These are phyloP conservation scores for Neodiprion lecontei DNA, from an alignment of 1,140 invertebrate genomes.

Conservation along the genomic window DNA sequence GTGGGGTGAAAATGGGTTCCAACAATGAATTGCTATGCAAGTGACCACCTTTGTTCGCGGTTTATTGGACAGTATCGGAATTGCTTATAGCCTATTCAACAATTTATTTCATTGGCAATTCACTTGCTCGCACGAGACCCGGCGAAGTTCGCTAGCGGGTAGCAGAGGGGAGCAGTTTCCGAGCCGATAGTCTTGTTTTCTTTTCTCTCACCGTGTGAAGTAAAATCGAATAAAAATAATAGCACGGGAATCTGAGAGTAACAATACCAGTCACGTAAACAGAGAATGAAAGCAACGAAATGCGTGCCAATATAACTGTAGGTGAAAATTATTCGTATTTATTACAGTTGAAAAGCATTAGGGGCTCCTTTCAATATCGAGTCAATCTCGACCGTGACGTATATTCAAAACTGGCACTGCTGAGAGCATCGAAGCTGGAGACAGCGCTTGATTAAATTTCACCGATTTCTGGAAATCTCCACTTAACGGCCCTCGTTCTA, in stretches of 20 bases:
- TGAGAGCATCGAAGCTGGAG: not conserved
- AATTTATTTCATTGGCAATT: not conserved
- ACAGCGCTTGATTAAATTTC: not conserved
- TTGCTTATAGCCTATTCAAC: constrained; percentile 2
- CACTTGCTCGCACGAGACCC: not conserved
- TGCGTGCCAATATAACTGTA: too few relatives aligned
- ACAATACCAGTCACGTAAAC: not conserved
- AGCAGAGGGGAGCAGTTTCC: not conserved
- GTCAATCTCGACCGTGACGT: not conserved
- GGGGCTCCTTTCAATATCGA: not conserved
- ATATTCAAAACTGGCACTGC: not conserved
- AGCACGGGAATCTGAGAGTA: not conserved
- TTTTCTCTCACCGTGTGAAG: too few relatives aligned
- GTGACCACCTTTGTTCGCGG: not conserved
- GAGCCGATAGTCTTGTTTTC: not conserved
- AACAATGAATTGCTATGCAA: not conserved
- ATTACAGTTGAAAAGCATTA: not conserved
- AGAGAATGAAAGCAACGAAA: not conserved
- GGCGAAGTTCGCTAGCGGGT: not conserved
- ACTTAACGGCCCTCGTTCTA: not conserved
- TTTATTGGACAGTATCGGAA: constrained; percentile 2
- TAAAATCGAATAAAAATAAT: not conserved
- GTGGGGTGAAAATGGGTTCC: not conserved
- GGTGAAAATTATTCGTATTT: not conserved
- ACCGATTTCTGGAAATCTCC: not conserved